Base-by-base conservation (phyloP, 1,140 invertebrate genomes). In the Samia ricini region DNA sequence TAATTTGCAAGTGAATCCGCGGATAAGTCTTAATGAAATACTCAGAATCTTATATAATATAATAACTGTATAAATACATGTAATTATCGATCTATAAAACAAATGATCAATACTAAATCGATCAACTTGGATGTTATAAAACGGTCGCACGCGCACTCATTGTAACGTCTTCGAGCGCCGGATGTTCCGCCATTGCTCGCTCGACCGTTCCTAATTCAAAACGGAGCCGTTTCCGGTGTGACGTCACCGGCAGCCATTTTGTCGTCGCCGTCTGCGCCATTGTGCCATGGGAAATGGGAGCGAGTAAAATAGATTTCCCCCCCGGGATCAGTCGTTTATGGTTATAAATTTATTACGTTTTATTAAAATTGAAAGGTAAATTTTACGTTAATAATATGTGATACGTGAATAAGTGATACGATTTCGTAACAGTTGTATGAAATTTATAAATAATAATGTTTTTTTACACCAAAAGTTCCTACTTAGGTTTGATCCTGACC, bases 181-280 rank as follows among this genome's bases (percentile, higher is more conserved):
- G 86, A 89, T 89, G 85, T 83, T 76, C 84, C 79, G 78, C 84
- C 86, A 89, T 88, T 89, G 86, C 82, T 81, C 83, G 83, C 79
- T 89, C 83, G 86, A 89, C 85, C 87, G 85, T 86, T 85, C 82
- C 81, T 81, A 89, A 89, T 87, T 89, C 82, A 86, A 85, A 88
- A 88, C 85, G 87, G 85, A 88, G 87, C 76, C 74, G 79, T 79
- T 89, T 89, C 87, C 87, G 87, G 83, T 72, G 79, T 86, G 85
- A 88, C 85, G 85, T 88, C 87, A 89, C 36, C 72, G 74, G 59
- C 63, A n/a, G 87, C 87, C 87, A 89, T 89, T 86, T 89, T 89
- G 81, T 68, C 70, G 75, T 80, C 85, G 81, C 76, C 79, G 76
- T 74, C 74, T 75, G 77, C 33, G 76, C 83, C 61, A 82, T 78